Percentiles rank a stretch among this genome's conserved stretches.
Evolutionary conservation across 2,113 vertebrate species (phyloP).

Genomic region (Hippocampus guttulatus): DNA sequence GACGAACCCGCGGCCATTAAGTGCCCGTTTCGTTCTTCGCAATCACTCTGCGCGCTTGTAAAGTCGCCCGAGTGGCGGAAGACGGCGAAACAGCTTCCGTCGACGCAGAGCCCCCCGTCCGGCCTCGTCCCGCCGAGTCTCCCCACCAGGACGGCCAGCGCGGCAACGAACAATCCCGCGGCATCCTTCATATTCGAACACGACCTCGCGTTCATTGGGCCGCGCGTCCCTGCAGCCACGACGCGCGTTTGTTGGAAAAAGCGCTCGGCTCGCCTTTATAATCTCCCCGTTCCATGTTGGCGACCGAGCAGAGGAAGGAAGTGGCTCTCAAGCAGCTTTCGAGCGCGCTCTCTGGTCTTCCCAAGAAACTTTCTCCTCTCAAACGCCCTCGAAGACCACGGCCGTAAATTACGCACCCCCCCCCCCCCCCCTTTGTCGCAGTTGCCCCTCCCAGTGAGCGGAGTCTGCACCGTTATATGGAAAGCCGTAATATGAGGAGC

Average conservation of each 20-base stretch:
- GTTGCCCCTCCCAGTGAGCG: conserved; percentile 26
- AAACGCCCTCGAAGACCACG: conserved; percentile 11
- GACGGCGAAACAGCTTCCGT: conserved; percentile 45
- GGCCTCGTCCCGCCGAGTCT: conserved; percentile 2
- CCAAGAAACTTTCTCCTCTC: conserved; percentile 9
- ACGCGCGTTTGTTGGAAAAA: conserved; percentile 17
- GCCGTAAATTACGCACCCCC: conserved; percentile 32
- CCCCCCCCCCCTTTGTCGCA: conserved; percentile 12
- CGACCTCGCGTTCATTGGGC: conserved; percentile 6
- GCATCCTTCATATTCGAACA: conserved; percentile 47
- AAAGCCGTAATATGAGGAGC: neutral
- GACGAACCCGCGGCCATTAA: conserved; percentile 57
- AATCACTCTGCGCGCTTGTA: conserved; percentile 27
- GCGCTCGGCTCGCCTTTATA: conserved; percentile 49
- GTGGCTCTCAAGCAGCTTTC: conserved; percentile 18
- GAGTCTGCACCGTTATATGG: neutral
- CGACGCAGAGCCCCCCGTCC: conserved; percentile 43
- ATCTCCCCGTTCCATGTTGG: conserved; percentile 38
- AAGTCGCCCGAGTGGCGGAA: conserved; percentile 24
- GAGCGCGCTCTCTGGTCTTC: conserved; percentile 3
- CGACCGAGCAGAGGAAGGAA: conserved; percentile 50
- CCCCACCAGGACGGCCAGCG: conserved; percentile 23
- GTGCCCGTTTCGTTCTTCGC: conserved; percentile 17
- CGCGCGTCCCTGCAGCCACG: neutral
- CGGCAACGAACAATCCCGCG: conserved; percentile 24